A percentile compares a stretch with the other conserved stretches of the same genome.
Conservation (phyloP, 2,113 vertebrate genomes). For the Grammomys dolichurus region DNA sequence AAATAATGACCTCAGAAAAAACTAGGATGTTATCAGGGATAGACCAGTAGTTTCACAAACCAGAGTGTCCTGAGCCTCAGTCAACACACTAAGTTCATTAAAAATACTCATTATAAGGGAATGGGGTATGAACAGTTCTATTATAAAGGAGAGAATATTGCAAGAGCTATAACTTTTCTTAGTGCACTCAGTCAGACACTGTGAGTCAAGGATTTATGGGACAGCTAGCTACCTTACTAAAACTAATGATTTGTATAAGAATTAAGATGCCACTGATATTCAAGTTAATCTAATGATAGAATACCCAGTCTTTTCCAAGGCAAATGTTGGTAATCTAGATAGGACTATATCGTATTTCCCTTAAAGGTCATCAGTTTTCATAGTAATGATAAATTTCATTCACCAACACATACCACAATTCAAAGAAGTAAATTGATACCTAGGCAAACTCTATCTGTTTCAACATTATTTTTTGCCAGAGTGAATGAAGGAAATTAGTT, state of each 20-base stretch:
- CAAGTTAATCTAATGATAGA: neutral
- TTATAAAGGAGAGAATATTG: neutral
- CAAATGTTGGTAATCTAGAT: neutral
- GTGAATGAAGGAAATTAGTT: conserved; percentile 56
- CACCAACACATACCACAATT: conserved; percentile 12
- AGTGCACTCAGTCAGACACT: neutral
- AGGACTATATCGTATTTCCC: neutral
- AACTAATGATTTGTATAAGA: conserved; percentile 3
- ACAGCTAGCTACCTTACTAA: neutral
- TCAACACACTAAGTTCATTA: neutral
- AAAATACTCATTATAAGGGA: neutral
- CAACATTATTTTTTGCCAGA: conserved; percentile 33
- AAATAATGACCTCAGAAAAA: neutral
- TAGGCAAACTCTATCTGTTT: conserved; percentile 9
- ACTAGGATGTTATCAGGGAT: neutral
- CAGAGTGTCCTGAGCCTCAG: neutral
- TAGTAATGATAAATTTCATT: neutral
- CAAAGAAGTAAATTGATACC: conserved; percentile 28
- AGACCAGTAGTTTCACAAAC: neutral
- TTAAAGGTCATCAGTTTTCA: neutral
- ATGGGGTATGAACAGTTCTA: neutral
- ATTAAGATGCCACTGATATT: conserved; percentile 48
- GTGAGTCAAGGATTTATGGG: neutral
- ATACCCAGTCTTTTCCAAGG: conserved; percentile 4
- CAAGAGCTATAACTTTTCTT: neutral